phyloP scores from a whole-genome alignment of 2,797 vertebrate species.

The Falco naumanni region DNA sequence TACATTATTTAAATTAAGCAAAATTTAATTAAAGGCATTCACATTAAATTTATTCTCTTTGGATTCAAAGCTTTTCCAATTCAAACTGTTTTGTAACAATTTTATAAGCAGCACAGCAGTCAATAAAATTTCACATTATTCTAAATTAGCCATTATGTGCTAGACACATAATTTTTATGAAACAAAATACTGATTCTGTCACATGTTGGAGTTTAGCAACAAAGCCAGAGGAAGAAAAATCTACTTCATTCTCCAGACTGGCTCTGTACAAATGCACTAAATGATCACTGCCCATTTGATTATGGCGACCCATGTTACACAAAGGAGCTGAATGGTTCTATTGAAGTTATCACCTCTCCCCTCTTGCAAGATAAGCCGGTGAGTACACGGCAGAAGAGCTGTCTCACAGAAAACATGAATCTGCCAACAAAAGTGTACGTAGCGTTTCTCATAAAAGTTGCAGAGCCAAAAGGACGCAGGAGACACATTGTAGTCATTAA shows the following conservation, averaged over 20 bases:
- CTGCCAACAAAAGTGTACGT: neutral
- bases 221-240: neutral
- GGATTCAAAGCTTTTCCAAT: constrained; percentile 17
- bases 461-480: neutral
- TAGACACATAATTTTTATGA: neutral
- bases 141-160: constrained; percentile 19
- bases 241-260: neutral
- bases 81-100: constrained; percentile 30
- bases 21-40: constrained; percentile 60
- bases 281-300: neutral
- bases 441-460: neutral
- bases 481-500: neutral
- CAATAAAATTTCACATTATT: constrained; percentile 30
- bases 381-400: neutral
- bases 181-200: neutral
- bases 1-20: constrained; percentile 62
- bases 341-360: neutral
- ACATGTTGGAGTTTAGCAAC: neutral
- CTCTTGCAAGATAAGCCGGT: neutral
- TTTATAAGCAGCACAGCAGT: neutral
- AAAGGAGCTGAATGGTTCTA: neutral
- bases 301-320: neutral
- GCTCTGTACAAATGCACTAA: neutral
- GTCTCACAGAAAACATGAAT: neutral
- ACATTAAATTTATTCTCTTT: constrained; percentile 35